Evolutionary conservation across 2,888 invertebrate genomes (phyloP), one percentile per base, ranked within the genome.

Genomic region (Endotricha flammealis): DNA sequence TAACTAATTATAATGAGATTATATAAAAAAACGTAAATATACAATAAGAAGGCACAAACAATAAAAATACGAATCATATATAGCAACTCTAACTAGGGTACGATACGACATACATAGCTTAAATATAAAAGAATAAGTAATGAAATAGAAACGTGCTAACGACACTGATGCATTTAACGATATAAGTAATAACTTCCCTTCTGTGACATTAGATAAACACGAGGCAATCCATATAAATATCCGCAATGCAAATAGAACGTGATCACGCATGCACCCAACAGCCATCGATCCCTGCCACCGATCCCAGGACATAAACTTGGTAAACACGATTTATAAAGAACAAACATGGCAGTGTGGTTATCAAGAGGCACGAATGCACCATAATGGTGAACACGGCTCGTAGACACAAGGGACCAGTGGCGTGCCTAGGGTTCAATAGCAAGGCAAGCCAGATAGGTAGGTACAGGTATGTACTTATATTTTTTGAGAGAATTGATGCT

Each of bases 311-410:
- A 77, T 70, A 71, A 76, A 73, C 58, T 66, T 67, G 61, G 69
- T 69, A 80, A 83, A 80, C 70, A 80, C 57, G 70, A 77, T 80
- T 79, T 81, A 73, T 78, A 72, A 65, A 53, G 63, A 57, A 60
- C 79, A 82, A 83, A 85, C 74, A 80, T 42, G 57, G 63, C n/a
- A n/a, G n/a, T n/a, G n/a, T n/a, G n/a, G n/a, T n/a, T n/a, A n/a
- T n/a, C n/a, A 65, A 63, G 39, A 11, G 56, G 57, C 60, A 54
- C 25, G 32, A 6, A 59, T 61, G 58, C 61, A 60, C 65, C 64
- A 58, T 67, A 67, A 67, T 63, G 63, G 55, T 59, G 68, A 62
- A 61, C 60, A 55, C 57, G 66, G 73, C 62, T 12, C 22, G 14
- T 35, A 70, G 60, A 63, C 69, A 60, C 56, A 65, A 67, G 61